Conservation (phyloP, 2,888 invertebrate species). For the Hypena proboscidalis region DNA sequence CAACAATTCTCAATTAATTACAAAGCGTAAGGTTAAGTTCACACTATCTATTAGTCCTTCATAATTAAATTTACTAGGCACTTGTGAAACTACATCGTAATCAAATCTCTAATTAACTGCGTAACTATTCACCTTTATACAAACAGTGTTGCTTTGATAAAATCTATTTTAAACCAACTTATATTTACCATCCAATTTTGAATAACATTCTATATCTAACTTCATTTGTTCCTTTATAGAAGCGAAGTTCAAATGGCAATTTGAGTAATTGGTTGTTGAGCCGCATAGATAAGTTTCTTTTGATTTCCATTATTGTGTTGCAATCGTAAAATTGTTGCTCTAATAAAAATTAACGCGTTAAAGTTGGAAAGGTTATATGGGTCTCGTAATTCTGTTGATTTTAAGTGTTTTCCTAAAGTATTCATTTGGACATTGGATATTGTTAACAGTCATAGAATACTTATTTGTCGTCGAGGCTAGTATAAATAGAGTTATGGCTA, state of each 20-base stretch:
- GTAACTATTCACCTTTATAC: slow-evolving; percentile 31
- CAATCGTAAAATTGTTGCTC: slow-evolving; percentile 43
- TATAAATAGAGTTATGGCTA: no score
- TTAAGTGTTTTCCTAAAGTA: slow-evolving; percentile 10
- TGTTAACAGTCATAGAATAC: neutral
- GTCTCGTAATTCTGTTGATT: slow-evolving; percentile 33
- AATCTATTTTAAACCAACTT: slow-evolving; percentile 32
- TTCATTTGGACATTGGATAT: slow-evolving; percentile 1
- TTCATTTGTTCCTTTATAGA: neutral
- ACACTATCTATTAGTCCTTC: slow-evolving; percentile 12
- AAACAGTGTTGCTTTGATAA: slow-evolving; percentile 54
- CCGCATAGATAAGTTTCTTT: slow-evolving; percentile 5
- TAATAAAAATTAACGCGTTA: slow-evolving; percentile 37
- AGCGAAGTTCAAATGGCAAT: slow-evolving; percentile 2
- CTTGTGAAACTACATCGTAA: slow-evolving; percentile 27
- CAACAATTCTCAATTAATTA: slow-evolving; percentile 1
- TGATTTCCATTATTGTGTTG: slow-evolving; percentile 32
- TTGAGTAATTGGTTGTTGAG: slow-evolving; percentile 3
- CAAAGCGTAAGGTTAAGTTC: slow-evolving; percentile 1
- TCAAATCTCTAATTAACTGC: slow-evolving; percentile 47
- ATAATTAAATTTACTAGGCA: slow-evolving; percentile 22
- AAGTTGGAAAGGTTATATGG: slow-evolving; percentile 30
- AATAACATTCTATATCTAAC: neutral
- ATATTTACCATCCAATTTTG: slow-evolving; percentile 2
- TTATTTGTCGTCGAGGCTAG: neutral